A percentile compares a stretch with the other conserved stretches of the same genome.
Evolutionary conservation across 2,888 invertebrate genomes (phyloP).

Genomic region (Esperia sulphurella): DNA sequence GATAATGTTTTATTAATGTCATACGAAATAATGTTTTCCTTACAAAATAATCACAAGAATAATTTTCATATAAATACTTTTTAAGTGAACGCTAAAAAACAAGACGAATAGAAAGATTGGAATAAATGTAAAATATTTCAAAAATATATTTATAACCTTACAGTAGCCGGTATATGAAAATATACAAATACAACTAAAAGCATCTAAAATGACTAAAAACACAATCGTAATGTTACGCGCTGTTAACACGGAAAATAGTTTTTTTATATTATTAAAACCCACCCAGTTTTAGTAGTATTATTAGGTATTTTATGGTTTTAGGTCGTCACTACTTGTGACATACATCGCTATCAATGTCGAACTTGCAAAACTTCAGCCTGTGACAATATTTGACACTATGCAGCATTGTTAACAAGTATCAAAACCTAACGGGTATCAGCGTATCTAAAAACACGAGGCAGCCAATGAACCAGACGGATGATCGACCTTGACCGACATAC

Average conservation of each 20-base stretch:
- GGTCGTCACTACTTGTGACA: neutral
- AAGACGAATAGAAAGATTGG: too few species aligned
- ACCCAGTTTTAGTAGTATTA: neutral
- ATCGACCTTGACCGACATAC: slow-evolving; percentile 63
- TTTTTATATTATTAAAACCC: neutral
- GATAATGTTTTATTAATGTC: too few species aligned
- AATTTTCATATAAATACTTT: too few species aligned
- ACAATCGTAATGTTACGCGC: neutral
- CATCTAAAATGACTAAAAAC: neutral
- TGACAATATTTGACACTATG: neutral
- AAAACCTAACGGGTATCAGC: slow-evolving; percentile 16
- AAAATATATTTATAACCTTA: neutral
- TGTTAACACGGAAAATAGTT: neutral
- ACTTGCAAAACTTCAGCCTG: neutral
- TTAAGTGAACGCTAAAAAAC: too few species aligned
- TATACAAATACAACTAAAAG: neutral
- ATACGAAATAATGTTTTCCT: too few species aligned
- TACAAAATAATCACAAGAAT: too few species aligned
- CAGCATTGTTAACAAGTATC: neutral
- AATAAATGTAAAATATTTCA: too few species aligned
- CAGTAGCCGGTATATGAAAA: neutral
- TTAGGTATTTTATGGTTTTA: too few species aligned
- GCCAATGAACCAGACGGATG: slow-evolving; percentile 32
- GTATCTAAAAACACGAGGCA: slow-evolving; percentile 7
- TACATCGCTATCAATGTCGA: neutral